Evolutionary conservation across 1,140 invertebrate species (phyloP), one percentile per base, ranked within the genome.

Genomic region (Geopemphigus sp.): DNA sequence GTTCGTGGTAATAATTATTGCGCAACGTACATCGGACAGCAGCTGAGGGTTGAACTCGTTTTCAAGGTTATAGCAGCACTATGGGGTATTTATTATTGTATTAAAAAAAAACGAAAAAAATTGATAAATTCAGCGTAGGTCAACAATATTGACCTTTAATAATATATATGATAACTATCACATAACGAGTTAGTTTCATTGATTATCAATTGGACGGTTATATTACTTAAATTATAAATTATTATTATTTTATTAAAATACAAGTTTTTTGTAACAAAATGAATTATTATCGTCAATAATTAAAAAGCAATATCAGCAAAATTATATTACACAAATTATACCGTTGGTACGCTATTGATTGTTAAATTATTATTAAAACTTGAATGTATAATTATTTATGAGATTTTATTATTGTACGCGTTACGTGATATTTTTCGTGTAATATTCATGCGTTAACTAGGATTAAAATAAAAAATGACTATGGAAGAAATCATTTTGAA

Each of bases 41-140:
- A 78, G 74, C 57, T 78, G 74, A 78, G 74, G 74, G 74, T 78
- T 78, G 74, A 78, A 78, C 74, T 63, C 74, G 74, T 78, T 78
- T 78, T 63, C 57, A 78, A 63, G 57, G 74, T 24, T 78, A 26
- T 39, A 4, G 39, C 6, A 47, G 26, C 68, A 54, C 68, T 39
- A 63, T 22, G 32, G 53, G 72, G n/a, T 59, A 39, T 59, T 29
- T 14, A 59, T 56, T 56, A 73, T 56, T 45, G 32, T 74, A 45
- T 57, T 32, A 14, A 45, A 12, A 66, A 50, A 15, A n/a, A n/a
- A n/a, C n/a, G n/a, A n/a, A n/a, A 47, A 50, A 24, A 50, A 68
- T 72, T 29, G 19, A 72, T 29, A 54, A 54, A 54, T 53, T 54
- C 47, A 72, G 54, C 26, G n/a, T n/a, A 29, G 50, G 47, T 53